Base-by-base conservation (phyloP, 2,113 vertebrate genomes). In the Pterocles orientalis region DNA sequence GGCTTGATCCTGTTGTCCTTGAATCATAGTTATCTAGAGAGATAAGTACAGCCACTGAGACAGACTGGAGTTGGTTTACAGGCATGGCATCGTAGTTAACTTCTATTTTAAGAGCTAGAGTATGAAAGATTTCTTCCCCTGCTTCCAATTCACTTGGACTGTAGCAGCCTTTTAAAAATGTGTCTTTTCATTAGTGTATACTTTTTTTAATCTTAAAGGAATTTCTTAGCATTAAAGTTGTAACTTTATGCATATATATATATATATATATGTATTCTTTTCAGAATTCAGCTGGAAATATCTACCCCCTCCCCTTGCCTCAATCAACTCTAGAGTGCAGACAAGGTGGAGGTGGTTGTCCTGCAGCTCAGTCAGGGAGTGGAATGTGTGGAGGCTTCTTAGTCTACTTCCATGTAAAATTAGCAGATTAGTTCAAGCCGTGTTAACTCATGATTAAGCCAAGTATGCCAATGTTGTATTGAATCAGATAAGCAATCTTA, bases 51-150 rank as follows among this genome's bases (percentile, higher is more conserved):
- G 73, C n/a, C 53, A 29, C 41, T 80, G 18, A 53, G 57, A 70
- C 47, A 76, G 78, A n/a, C 36, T 90, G 84, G 75, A 70, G 4
- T 94, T 95, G 34, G 33, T 91, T 95, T 95, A 91, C 77, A 94
- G 86, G 18, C 81, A 62, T 43, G 76, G 64, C 64, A 92, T 88
- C 9, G 0, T 83, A 34, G 73, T 92, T 58, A 58, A 72, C 23
- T 72, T 95, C 91, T 94, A 88, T 96, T 96, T 97, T 95, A 72
- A 91, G 82, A 36, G 3, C 34, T 69, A 82, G 79, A 45, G 50
- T 92, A 69, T 87, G 84, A 91, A 82, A 85, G 78, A 79, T 57
- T 41, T 58, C 10, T 29, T 16, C 25, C 25, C 8, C 24, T 29
- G 13, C 48, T 84, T 87, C 68, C 34, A 54, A 17, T 86, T 82